Evolutionary conservation across 2,797 vertebrate genomes (phyloP), one percentile per base, ranked within the genome.

Genomic region (Tiaroga cobitis): DNA sequence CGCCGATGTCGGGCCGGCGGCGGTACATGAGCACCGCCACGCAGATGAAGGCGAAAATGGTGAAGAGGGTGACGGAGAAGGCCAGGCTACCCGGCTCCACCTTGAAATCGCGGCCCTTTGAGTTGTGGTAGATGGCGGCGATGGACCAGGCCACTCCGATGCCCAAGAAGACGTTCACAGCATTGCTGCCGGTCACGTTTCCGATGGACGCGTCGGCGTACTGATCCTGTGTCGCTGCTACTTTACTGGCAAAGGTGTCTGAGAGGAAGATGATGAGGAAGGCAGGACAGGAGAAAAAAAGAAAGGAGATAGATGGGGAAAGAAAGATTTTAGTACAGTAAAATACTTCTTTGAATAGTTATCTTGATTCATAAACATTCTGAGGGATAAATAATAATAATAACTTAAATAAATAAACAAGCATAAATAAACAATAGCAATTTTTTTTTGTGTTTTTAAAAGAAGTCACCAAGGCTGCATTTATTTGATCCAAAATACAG

Each of bases 21-120:
- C 98, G 96, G 92, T 99, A 99, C 94, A 99, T 96, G 93, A 99
- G 96, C 84, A 95, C 95, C 43, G 90, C 97, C 88, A 99, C 97
- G 77, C 90, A 94, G 95, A 99, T 97, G 91, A 99, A 99, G 95
- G 98, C 98, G 96, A 99, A 99, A 93, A 99, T 98, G 94, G 98
- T 99, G 96, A 99, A 99, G 94, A 99, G 98, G 56, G 98, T 99
- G 96, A 99, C 98, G 0, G 98, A 99, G 95, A 99, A 99, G 91
- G 98, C 98, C 93, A 99, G 93, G 0, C 88, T 98, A 92, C 98
- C 98, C 0, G 98, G 97, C 41, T 97, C 94, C 91, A 99, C 98
- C 90, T n/a, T 92, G 93, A 99, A 99, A 51, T 96, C 92, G 19
- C 93, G 77, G 86, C 97, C 97, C 0, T 94, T 94, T 13, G 96